These are phyloP conservation scores for Xylota sylvarum DNA, from an alignment of 2,888 invertebrate genomes.

Conservation along the genomic window DNA sequence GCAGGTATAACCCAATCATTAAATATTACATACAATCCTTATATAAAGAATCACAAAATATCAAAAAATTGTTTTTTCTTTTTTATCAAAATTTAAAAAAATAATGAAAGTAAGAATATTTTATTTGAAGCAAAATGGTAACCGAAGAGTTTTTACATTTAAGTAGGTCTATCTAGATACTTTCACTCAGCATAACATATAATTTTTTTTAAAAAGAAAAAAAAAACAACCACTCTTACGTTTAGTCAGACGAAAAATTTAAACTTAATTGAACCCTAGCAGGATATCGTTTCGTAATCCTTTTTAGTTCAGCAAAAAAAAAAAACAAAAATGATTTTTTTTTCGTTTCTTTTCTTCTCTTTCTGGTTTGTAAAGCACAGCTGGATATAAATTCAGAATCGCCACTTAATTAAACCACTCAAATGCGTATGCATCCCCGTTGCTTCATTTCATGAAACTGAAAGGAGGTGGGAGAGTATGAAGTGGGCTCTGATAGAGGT, in stretches of 20 bases:
- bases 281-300: constrained; percentile 45
- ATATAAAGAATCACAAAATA: constrained; percentile 8
- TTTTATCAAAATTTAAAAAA: background rate
- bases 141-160: background rate
- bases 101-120: constrained; percentile 19
- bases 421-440: constrained; percentile 65
- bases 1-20: constrained; percentile 87
- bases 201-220: too few relatives aligned
- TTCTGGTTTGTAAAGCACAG: constrained; percentile 58
- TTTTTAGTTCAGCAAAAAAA: constrained; percentile 38
- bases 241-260: constrained; percentile 50
- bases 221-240: constrained; percentile 10
- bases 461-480: constrained; percentile 7
- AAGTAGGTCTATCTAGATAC: too few relatives aligned
- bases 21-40: constrained; percentile 4
- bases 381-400: constrained; percentile 75
- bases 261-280: constrained; percentile 57
- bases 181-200: too few relatives aligned
- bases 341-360: background rate
- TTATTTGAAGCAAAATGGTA: constrained; percentile 61
- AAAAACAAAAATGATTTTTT: constrained; percentile 14
- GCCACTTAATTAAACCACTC: constrained; percentile 78
- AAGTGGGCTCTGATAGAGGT: constrained; percentile 5
- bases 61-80: too few relatives aligned
- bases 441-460: constrained; percentile 8